A percentile compares a stretch with the other conserved stretches of the same genome.
These are phyloP conservation scores for Tyria jacobaeae DNA, from an alignment of 2,888 invertebrate species.

Conservation along the genomic window DNA sequence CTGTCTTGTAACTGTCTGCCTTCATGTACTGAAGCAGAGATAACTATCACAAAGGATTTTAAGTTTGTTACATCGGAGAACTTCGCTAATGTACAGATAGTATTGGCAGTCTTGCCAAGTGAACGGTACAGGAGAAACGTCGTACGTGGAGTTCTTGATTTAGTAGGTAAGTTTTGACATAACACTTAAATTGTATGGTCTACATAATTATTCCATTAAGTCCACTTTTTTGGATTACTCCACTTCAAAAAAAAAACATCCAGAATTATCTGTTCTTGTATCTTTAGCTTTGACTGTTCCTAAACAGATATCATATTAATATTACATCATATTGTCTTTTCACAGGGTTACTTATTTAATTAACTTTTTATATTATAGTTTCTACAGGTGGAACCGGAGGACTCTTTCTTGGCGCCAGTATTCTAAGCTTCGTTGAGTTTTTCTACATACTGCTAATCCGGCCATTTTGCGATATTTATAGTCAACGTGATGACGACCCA, in stretches of 20 bases:
- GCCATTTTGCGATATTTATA: conserved; percentile 80
- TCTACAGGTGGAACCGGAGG: conserved; percentile 89
- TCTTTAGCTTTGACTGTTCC: no score
- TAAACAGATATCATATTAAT: no score
- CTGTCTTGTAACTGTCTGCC: conserved; percentile 90
- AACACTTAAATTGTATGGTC: no score
- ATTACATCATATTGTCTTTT: no score
- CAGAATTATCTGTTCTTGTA: no score
- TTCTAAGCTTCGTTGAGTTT: conserved; percentile 89
- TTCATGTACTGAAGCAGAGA: conserved; percentile 91
- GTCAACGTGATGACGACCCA: conserved; percentile 73
- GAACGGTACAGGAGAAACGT: conserved; percentile 91
- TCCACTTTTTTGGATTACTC: no score
- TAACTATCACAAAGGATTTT: conserved; percentile 87
- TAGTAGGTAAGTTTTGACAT: conserved; percentile 87
- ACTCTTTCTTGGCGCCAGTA: conserved; percentile 88
- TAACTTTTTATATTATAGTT: conserved; percentile 67
- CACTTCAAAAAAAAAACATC: no score
- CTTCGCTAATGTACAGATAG: conserved; percentile 86
- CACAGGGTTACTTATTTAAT: not conserved
- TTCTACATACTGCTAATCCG: conserved; percentile 85
- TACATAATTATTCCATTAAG: no score
- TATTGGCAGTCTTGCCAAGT: conserved; percentile 88
- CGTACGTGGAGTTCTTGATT: conserved; percentile 90
- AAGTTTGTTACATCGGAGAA: conserved; percentile 62